Conservation (phyloP, 2,113 vertebrate species). For the Orthonyx spaldingii region DNA sequence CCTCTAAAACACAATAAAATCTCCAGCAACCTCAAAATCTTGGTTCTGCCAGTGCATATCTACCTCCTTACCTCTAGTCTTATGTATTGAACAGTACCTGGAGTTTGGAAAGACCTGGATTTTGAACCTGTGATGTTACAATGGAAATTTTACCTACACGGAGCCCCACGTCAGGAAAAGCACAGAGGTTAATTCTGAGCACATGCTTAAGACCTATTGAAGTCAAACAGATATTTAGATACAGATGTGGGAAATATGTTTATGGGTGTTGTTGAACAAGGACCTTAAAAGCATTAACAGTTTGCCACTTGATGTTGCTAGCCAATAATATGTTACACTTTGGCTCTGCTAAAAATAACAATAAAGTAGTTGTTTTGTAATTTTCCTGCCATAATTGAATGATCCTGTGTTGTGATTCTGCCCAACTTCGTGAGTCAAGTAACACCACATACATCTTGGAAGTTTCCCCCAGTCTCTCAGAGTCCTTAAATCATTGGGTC, state of each 20-base stretch:
- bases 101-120: background rate
- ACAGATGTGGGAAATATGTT: slow-evolving; percentile 35
- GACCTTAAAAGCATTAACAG: slow-evolving; percentile 17
- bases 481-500: background rate
- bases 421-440: background rate
- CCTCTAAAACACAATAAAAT: background rate
- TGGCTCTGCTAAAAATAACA: slow-evolving; percentile 9
- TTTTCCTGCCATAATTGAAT: background rate
- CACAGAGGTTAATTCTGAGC: slow-evolving; percentile 42
- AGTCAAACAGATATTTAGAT: slow-evolving; percentile 15
- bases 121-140: background rate
- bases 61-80: background rate
- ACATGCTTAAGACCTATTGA: slow-evolving; percentile 30
- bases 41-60: background rate
- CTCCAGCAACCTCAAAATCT: background rate
- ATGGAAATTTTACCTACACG: background rate
- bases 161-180: background rate
- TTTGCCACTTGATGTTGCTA: slow-evolving; percentile 16
- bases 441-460: background rate
- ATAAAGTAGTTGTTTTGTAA: background rate
- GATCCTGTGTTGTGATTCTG: background rate
- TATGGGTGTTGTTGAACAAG: slow-evolving; percentile 42
- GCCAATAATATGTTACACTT: background rate
- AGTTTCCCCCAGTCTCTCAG: background rate
- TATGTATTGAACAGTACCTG: background rate